Base-by-base conservation (phyloP, 2,888 invertebrate species). In the Thera obeliscata region DNA sequence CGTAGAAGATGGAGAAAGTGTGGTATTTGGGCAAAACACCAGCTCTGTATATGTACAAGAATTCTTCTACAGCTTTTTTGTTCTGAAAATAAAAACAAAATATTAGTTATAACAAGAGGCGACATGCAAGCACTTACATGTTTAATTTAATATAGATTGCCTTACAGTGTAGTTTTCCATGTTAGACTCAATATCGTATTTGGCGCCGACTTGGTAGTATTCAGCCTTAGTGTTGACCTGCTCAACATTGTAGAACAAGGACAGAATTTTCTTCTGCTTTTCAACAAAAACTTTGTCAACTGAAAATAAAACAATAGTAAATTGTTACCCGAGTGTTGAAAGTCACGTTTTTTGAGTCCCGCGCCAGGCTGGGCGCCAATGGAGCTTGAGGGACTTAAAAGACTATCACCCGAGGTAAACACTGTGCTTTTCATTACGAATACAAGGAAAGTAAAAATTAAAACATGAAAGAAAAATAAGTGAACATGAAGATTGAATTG, bases 1-100 rank as follows among this genome's bases (percentile, higher is more conserved):
- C 87, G 65, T 89, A 84, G 78, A 82, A 95, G 87, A 88, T 91
- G 59, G 95, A 94, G 86, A 94, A 95, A 54, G 94, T 81, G 54
- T 90, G 85, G 63, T 90, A 89, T 68, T 91, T 94, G 0, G 94
- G 93, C 58, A 95, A 73, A 74, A 93, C 88, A 61, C 94, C 94
- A 67, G 87, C 80, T 67, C 90, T 90, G 81, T 88, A 91, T 59
- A 87, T 74, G 1, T 76, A 66, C 64, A 93, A 75, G 78, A 94
- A 94, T 35, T 92, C 88, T 56, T 90, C 87, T 2, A 94, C 90
- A 1, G 87, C 88, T 61, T 62, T 67, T 4, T 73, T 73, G 66
- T 75, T 71, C 73, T 75, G 65, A n/a, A 71, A 73, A 54, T n/a
- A 50, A 36, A 68, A 5, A 38, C 41, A 38, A 41, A 36, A 5